These are phyloP conservation scores for Stenolophus ochropezus DNA, from an alignment of 2,888 invertebrate species.

Conservation along the genomic window DNA sequence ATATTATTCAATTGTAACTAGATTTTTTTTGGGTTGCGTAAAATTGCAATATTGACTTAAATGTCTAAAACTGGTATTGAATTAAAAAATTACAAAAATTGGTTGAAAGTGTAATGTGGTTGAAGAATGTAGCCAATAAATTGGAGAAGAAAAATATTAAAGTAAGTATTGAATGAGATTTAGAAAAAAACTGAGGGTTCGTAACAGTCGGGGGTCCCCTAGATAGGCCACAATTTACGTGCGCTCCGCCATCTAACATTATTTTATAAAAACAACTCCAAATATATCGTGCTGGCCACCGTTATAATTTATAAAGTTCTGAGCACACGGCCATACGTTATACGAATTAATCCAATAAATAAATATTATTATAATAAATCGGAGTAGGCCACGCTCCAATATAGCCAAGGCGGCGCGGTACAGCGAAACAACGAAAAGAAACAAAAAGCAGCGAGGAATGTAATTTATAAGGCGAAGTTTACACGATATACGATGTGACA, in stretches of 20 bases:
- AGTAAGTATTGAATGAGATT: conserved; percentile 30
- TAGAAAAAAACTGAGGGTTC: conserved; percentile 30
- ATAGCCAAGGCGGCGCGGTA: conserved; percentile 34
- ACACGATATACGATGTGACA: conserved; percentile 50
- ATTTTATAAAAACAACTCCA: conserved; percentile 59
- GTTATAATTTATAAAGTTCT: conserved; percentile 54
- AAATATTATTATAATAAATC: conserved; percentile 74
- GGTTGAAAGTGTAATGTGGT: neutral
- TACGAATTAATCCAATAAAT: conserved; percentile 75
- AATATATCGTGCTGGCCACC: conserved; percentile 50
- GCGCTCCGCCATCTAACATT: conserved; percentile 44
- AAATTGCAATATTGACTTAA: no score
- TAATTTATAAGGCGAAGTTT: conserved; percentile 52
- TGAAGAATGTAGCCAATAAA: conserved; percentile 3
- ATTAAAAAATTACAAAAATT: no score
- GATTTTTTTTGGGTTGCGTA: no score
- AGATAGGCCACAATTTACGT: conserved; percentile 52
- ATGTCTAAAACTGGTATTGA: no score
- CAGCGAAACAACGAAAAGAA: conserved; percentile 48
- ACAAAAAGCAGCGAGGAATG: conserved; percentile 31
- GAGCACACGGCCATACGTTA: conserved; percentile 73
- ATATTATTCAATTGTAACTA: no score
- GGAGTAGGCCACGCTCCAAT: conserved; percentile 64
- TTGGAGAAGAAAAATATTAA: conserved; percentile 7
- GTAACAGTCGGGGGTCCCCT: conserved; percentile 14